Percentiles rank a stretch among this genome's conserved stretches.
Conservation (phyloP, 2,113 vertebrate species). For the Thalassarche chlororhynchos region DNA sequence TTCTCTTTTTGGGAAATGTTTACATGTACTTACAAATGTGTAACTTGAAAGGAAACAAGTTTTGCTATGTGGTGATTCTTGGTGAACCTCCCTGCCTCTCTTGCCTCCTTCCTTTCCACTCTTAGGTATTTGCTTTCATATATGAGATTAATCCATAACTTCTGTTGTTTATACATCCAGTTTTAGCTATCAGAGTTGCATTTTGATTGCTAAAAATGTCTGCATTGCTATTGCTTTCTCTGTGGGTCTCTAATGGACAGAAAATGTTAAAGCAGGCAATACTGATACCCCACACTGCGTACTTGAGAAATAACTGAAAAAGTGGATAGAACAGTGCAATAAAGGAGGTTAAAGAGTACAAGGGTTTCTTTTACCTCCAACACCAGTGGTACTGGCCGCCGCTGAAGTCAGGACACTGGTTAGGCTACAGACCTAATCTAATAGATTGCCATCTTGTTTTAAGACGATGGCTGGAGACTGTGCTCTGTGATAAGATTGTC, state of each 20-base stretch:
- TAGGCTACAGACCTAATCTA: not conserved
- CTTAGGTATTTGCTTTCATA: not conserved
- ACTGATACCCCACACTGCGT: not conserved
- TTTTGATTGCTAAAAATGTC: not conserved
- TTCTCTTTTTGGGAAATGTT: not conserved
- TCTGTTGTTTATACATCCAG: not conserved
- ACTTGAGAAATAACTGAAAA: not conserved
- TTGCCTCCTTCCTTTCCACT: not conserved
- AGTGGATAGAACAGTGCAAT: not conserved
- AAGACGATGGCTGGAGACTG: not conserved
- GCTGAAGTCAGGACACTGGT: not conserved
- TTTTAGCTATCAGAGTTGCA: not conserved
- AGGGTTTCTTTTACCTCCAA: not conserved
- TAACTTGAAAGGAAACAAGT: not conserved
- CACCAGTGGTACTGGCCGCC: not conserved
- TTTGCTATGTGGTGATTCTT: not conserved
- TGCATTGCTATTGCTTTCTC: not conserved
- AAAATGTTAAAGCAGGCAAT: not conserved
- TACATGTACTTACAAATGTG: not conserved
- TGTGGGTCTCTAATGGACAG: not conserved
- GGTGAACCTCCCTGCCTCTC: not conserved
- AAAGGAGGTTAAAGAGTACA: not conserved
- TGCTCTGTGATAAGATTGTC: not conserved
- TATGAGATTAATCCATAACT: not conserved
- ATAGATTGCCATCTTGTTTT: accelerated